Evolutionary conservation across 2,888 invertebrate genomes (phyloP).

Genomic region (Acleris cristana): DNA sequence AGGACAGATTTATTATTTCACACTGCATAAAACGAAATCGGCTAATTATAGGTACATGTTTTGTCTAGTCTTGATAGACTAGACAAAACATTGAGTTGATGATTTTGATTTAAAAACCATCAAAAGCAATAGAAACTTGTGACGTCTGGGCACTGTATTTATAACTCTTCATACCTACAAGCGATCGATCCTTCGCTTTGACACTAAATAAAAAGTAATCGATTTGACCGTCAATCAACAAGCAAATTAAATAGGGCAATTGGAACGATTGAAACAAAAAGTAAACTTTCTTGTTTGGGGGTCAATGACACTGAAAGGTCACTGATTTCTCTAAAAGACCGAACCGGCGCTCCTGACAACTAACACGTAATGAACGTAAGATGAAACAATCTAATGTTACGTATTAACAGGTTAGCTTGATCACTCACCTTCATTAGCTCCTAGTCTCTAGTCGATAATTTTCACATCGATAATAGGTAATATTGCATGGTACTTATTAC

Average conservation of each 20-base stretch:
- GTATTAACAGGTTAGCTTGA: slow-evolving; percentile 9
- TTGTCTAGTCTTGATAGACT: no score
- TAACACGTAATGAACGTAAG: slow-evolving; percentile 20
- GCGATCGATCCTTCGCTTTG: neutral
- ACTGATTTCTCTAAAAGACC: slow-evolving; percentile 25
- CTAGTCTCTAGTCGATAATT: slow-evolving; percentile 3
- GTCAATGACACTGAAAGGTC: slow-evolving; percentile 36
- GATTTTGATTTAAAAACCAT: neutral
- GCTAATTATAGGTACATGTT: no score
- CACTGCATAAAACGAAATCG: no score
- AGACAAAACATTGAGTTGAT: no score
- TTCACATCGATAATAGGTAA: neutral
- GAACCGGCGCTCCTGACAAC: slow-evolving; percentile 8
- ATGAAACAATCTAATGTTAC: slow-evolving; percentile 29
- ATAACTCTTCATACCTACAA: neutral
- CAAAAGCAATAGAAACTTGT: no score
- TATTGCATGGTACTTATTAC: no score
- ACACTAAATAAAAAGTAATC: neutral
- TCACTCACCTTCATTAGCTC: slow-evolving; percentile 10
- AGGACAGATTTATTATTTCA: no score
- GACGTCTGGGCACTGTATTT: no score
- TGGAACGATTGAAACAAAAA: slow-evolving; percentile 24
- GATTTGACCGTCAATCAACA: no score
- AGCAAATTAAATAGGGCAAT: neutral
- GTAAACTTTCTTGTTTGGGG: slow-evolving; percentile 19